A percentile compares a stretch with the other conserved stretches of the same genome.
phyloP scores from a whole-genome alignment of 23 tunicate species.

The Halocynthia roretzi region DNA sequence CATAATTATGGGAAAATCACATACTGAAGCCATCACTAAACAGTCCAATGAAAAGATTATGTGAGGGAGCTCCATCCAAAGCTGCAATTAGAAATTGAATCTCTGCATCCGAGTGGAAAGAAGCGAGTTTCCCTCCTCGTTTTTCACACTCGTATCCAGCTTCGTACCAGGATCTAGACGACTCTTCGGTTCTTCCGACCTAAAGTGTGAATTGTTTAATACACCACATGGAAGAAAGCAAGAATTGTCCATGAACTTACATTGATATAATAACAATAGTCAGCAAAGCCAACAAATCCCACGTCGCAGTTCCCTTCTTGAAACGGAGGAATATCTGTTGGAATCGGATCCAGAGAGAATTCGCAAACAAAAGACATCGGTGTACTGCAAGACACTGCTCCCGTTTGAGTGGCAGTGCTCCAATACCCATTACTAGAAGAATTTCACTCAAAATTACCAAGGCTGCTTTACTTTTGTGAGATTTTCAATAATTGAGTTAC shows the following conservation, averaged over 20 bases:
- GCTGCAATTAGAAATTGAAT: slow-evolving; percentile 2
- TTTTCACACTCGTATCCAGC: slow-evolving; percentile 8
- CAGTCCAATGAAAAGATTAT: slow-evolving; percentile 19
- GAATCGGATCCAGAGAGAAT: slow-evolving; percentile 28
- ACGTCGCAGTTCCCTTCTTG: slow-evolving; percentile 57
- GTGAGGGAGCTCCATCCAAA: slow-evolving; percentile 8
- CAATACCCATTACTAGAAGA: slow-evolving; percentile 1
- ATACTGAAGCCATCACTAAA: slow-evolving; percentile 17
- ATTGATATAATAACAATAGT: slow-evolving; percentile 56
- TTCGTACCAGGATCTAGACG: slow-evolving; percentile 27
- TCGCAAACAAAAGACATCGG: slow-evolving; percentile 62
- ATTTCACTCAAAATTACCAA: not conserved
- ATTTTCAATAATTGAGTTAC: slow-evolving; percentile 11
- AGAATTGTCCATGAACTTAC: slow-evolving; percentile 22
- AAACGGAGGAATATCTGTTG: slow-evolving; percentile 45
- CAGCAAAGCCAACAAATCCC: slow-evolving; percentile 31
- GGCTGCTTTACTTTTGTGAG: not conserved
- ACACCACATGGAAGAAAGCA: not conserved
- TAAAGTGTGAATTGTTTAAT: not conserved
- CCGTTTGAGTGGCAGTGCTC: not conserved
- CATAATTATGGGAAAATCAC: not conserved
- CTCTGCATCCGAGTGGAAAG: slow-evolving; percentile 13
- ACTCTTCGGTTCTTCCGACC: slow-evolving; percentile 13
- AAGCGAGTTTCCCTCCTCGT: slow-evolving; percentile 12
- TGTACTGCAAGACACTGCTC: slow-evolving; percentile 6